Conservation (phyloP, 2,888 invertebrate genomes). For the Aphrophora alni region DNA sequence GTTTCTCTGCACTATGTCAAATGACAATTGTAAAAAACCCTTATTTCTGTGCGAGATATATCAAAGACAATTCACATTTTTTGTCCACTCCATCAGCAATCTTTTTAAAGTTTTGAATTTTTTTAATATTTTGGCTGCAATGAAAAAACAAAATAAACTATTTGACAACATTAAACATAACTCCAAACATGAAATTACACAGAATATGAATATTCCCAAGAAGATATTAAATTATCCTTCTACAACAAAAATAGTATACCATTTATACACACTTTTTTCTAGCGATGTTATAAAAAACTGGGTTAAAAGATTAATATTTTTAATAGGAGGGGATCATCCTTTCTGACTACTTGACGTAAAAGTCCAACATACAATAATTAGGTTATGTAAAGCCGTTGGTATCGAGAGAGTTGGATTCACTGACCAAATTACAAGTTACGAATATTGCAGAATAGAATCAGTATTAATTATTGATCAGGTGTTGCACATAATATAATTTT, state of each 20-base stretch:
- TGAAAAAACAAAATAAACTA: conserved; percentile 2
- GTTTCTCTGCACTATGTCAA: not conserved
- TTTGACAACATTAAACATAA: not conserved
- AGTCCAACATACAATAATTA: no score
- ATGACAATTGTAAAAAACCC: not conserved
- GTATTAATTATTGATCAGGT: no score
- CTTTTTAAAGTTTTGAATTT: not conserved
- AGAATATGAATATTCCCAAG: not conserved
- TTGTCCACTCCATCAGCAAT: not conserved
- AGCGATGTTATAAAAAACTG: no score
- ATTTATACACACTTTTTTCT: no score
- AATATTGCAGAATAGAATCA: no score
- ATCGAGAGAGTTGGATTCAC: no score
- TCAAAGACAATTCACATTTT: conserved; percentile 3
- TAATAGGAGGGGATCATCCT: no score
- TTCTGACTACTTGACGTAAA: no score
- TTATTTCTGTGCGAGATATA: not conserved
- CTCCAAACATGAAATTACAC: not conserved
- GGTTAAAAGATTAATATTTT: no score
- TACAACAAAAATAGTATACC: not conserved
- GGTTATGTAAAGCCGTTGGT: no score
- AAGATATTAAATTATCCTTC: not conserved
- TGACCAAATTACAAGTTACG: no score
- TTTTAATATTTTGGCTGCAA: conserved; percentile 3
- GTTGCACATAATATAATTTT: no score